A percentile compares a stretch with the other conserved stretches of the same genome.
phyloP scores from a whole-genome alignment of 92 coral and sea anemone species.

The Nematostella vectensis region DNA sequence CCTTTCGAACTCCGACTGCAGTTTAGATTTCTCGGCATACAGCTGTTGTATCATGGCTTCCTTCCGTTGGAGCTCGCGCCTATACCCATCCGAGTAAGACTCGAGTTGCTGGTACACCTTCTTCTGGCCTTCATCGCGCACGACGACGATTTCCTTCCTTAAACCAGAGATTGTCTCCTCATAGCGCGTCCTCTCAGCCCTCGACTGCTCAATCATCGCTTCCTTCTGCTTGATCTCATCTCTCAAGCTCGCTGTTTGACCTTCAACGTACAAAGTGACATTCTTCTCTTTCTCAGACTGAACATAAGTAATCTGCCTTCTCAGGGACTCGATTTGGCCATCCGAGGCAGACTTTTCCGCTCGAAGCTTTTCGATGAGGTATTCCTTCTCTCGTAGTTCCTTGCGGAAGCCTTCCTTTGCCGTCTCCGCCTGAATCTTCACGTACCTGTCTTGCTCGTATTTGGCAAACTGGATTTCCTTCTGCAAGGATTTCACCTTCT shows the following conservation, averaged over 20 bases:
- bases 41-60: conserved; percentile 1
- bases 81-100: conserved; percentile 2
- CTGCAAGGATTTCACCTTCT: not conserved
- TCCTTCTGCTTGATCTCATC: conserved; percentile 1
- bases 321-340: not conserved
- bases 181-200: not conserved
- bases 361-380: conserved; percentile 1
- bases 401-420: conserved; percentile 1
- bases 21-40: not conserved
- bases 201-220: not conserved
- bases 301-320: not conserved
- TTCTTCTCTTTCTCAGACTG: conserved; percentile 6
- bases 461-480: not conserved
- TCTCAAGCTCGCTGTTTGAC: not conserved
- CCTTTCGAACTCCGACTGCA: not conserved
- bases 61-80: not conserved
- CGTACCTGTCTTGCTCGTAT: conserved; percentile 3
- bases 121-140: conserved; percentile 3
- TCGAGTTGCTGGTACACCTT: not conserved
- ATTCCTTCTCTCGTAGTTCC: conserved; percentile 4
- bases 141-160: not conserved
- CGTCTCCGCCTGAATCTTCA: not conserved
- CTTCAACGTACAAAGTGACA: not conserved
- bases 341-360: not conserved
- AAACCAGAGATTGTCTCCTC: not conserved